These are phyloP conservation scores for Podocnemis expansa DNA, from an alignment of 2,113 vertebrate species.

Conservation along the genomic window DNA sequence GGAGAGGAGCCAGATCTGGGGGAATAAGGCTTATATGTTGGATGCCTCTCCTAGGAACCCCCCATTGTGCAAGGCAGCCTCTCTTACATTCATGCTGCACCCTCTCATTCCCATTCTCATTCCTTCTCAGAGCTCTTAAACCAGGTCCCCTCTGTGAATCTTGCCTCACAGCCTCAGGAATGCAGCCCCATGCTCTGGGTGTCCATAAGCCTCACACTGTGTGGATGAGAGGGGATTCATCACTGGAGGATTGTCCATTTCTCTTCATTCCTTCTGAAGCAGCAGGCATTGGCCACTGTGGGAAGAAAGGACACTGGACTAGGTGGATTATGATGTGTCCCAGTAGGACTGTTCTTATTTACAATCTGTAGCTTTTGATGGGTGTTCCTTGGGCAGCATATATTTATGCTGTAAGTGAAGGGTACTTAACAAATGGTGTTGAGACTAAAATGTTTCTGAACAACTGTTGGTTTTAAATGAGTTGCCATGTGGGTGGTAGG, in stretches of 20 bases:
- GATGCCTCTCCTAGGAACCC: background rate
- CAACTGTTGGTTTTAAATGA: background rate
- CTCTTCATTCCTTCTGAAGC: background rate
- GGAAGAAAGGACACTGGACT: background rate
- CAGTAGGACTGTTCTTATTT: background rate
- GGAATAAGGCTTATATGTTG: background rate
- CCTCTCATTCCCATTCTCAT: background rate
- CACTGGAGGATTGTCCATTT: background rate
- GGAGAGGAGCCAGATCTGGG: background rate
- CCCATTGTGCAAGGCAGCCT: rapidly evolving
- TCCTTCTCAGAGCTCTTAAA: background rate
- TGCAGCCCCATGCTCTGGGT: background rate
- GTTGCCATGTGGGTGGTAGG: background rate
- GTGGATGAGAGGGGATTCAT: background rate
- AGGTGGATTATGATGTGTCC: background rate
- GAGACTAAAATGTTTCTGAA: background rate
- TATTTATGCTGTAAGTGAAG: background rate
- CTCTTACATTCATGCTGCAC: background rate
- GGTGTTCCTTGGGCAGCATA: background rate
- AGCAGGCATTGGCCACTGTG: background rate
- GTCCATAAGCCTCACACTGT: background rate
- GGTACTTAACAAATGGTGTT: background rate
- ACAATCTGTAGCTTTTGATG: background rate
- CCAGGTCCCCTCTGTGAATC: background rate
- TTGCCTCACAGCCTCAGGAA: background rate